Conservation (phyloP, 2,113 vertebrate genomes). For the Hyla sarda region DNA sequence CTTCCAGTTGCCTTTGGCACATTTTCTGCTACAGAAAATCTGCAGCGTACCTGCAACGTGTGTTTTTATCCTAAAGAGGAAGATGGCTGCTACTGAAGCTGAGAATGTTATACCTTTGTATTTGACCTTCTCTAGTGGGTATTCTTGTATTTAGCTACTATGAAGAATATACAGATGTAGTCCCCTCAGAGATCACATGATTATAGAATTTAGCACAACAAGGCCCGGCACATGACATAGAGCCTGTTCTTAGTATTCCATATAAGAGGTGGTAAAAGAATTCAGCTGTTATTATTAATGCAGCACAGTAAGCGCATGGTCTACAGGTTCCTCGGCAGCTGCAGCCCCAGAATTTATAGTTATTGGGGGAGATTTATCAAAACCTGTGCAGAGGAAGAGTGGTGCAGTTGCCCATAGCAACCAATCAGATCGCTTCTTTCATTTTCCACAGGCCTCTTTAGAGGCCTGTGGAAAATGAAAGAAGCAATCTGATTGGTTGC, state of each 20-base stretch:
- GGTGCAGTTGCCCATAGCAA: too few relatives aligned
- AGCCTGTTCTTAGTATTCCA: neutral
- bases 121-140: neutral
- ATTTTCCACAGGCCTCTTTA: too few relatives aligned
- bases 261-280: neutral
- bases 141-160: neutral
- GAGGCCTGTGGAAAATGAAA: too few relatives aligned
- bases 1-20: too few relatives aligned
- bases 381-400: too few relatives aligned
- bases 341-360: conserved; percentile 14
- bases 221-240: neutral
- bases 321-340: neutral
- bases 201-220: too few relatives aligned
- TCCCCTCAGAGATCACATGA: neutral
- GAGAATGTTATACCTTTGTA: neutral
- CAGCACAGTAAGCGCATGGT: neutral
- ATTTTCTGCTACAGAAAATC: too few relatives aligned
- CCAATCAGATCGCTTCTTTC: too few relatives aligned
- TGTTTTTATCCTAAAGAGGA: neutral
- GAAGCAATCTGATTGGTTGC: too few relatives aligned
- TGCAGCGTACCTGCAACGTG: too few relatives aligned
- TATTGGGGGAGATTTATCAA: too few relatives aligned
- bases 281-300: neutral
- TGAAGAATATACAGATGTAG: neutral
- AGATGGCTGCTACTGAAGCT: neutral